phyloP scores from a whole-genome alignment of 2,888 invertebrate species.

The Unio delphinus region DNA sequence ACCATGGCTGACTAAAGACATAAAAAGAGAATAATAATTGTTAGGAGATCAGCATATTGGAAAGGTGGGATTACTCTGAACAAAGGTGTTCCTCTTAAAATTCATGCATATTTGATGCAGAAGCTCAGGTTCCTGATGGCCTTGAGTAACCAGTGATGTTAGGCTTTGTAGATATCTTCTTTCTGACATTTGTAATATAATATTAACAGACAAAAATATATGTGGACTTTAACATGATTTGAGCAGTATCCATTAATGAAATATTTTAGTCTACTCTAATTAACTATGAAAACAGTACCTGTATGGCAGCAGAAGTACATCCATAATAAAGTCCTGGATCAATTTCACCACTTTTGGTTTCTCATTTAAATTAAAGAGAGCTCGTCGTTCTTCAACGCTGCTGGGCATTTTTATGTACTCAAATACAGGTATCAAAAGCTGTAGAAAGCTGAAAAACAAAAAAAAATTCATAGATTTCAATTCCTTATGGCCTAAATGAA shows the following conservation, averaged over 20 bases:
- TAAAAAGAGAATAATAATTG: too few species aligned
- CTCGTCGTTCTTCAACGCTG: slow-evolving; percentile 78
- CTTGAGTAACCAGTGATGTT: neutral
- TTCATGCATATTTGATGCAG: too few species aligned
- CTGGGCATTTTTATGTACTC: slow-evolving; percentile 81
- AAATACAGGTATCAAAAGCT: slow-evolving; percentile 85
- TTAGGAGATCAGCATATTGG: too few species aligned
- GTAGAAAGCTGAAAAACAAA: slow-evolving; percentile 78
- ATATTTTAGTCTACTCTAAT: too few species aligned
- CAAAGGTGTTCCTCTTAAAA: too few species aligned
- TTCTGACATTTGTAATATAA: too few species aligned
- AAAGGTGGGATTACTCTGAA: too few species aligned
- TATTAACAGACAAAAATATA: too few species aligned
- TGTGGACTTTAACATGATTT: too few species aligned
- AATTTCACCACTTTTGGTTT: slow-evolving; percentile 79
- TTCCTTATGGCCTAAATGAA: neutral
- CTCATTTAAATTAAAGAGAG: slow-evolving; percentile 80
- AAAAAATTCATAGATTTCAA: neutral
- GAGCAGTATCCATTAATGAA: too few species aligned
- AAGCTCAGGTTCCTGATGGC: neutral
- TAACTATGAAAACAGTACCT: slow-evolving; percentile 76
- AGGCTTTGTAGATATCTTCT: too few species aligned
- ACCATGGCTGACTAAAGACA: too few species aligned
- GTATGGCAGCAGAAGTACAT: slow-evolving; percentile 88
- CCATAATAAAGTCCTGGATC: slow-evolving; percentile 84